Conservation (phyloP, 2,113 vertebrate genomes). For the Notiomystis cincta region DNA sequence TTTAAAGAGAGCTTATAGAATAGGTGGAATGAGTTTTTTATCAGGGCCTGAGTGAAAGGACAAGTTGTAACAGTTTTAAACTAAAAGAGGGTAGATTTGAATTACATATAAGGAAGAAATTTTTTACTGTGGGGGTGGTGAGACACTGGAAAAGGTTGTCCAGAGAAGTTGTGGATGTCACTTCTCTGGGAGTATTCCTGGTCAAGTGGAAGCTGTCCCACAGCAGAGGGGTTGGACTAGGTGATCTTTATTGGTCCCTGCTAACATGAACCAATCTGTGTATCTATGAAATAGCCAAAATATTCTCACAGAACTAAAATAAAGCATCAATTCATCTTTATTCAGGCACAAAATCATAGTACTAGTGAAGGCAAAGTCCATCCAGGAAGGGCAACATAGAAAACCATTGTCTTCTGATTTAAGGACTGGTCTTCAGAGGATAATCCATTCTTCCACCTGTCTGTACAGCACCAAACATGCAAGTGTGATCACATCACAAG, state of each 20-base stretch:
- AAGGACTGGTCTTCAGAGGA: neutral
- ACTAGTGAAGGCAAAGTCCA: neutral
- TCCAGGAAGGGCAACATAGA: neutral
- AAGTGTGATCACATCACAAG: neutral
- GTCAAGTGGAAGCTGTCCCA: neutral
- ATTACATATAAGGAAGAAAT: neutral
- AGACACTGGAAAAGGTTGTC: neutral
- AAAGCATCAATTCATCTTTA: neutral
- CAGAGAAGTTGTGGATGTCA: neutral
- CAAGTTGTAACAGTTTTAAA: neutral
- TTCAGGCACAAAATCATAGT: neutral
- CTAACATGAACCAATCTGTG: neutral
- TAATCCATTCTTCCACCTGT: neutral
- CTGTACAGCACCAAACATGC: neutral
- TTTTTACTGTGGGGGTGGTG: neutral
- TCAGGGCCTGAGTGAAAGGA: neutral
- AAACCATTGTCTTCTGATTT: neutral
- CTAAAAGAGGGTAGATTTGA: neutral
- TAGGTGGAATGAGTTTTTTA: neutral
- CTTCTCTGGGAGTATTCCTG: neutral
- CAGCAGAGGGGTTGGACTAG: neutral
- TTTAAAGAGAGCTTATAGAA: neutral
- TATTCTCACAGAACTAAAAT: neutral
- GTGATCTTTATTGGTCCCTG: neutral
- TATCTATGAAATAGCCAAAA: neutral